Percentiles rank a stretch among this genome's conserved stretches.
These are phyloP conservation scores for Uloborus plumipes DNA, from an alignment of 2,888 invertebrate species.

Conservation along the genomic window DNA sequence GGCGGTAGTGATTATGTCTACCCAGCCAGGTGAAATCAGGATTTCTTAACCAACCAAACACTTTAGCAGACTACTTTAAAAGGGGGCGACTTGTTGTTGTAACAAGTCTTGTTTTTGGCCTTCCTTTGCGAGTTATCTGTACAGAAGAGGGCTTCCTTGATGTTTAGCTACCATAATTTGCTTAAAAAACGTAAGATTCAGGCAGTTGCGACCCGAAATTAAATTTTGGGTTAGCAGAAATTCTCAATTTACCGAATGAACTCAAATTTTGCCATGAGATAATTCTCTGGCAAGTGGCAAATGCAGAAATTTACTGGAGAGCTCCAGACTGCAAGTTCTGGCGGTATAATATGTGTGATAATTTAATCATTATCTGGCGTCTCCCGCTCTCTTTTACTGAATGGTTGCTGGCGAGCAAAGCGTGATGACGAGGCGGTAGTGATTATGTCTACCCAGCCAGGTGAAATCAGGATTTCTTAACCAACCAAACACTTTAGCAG, in stretches of 20 bases:
- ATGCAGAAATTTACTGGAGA: neutral
- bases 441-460: constrained; percentile 25
- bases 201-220: too few relatives aligned
- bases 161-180: too few relatives aligned
- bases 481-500: constrained; percentile 25
- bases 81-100: constrained; percentile 20
- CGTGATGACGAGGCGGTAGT: constrained; percentile 47
- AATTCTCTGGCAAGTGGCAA: constrained; percentile 6
- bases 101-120: neutral
- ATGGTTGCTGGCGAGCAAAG: constrained; percentile 37
- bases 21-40: constrained; percentile 36
- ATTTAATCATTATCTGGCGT: constrained; percentile 63
- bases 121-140: too few relatives aligned
- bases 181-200: too few relatives aligned
- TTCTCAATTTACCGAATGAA: too few relatives aligned
- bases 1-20: constrained; percentile 33
- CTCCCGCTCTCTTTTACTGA: constrained; percentile 10
- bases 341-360: constrained; percentile 51
- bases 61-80: too few relatives aligned
- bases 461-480: constrained; percentile 41
- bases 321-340: constrained; percentile 38
- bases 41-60: constrained; percentile 44
- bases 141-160: too few relatives aligned
- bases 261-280: too few relatives aligned
- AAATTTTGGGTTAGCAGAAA: too few relatives aligned